Base-by-base conservation (phyloP, 2,888 invertebrate species). In the Ophonus ardosiacus region DNA sequence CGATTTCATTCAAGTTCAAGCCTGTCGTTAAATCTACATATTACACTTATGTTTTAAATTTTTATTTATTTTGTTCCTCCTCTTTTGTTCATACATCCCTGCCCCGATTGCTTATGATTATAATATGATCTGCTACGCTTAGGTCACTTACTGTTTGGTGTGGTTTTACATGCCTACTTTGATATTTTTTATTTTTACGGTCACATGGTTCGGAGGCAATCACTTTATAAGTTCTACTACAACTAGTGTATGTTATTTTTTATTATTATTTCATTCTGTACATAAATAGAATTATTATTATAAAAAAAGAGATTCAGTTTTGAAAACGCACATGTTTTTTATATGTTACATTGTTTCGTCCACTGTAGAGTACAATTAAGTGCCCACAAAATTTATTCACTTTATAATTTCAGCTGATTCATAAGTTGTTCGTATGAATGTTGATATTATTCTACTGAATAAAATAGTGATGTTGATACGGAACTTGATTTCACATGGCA, bases 281-380 rank as follows among this genome's bases (percentile, higher is more conserved):
- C 84, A 84, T 84, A 84, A 63, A 71, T 71, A 59, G 63, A 81
- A 81, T 65, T 82, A 82, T 82, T 83, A 68, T 65, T 63, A 61
- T 74, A 76, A 83, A 71, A 80, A 85, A 80, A 65, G 59, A 24
- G 78, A 31, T 84, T 65, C 51, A 74, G 63, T 85, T 85, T 68
- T 85, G 57, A 80, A 85, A 85, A 85, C 85, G 85, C 85, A 85
- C 85, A 85, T 80, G 31, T 68, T 65, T 79, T 84, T 79, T 85
- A 71, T 83, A 59, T 82, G 74, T 84, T 84, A 76, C 65, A 68
- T 85, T 79, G 68, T 85, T 85, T 85, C 85, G 85, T 85, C 85
- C 85, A 85, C 79, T 80, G 68, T 80, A 85, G 59, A 85, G 85
- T 85, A 85, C 85, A 85, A 85, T 83, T 83, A 83, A 83, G 83